phyloP scores from a whole-genome alignment of 2,888 invertebrate species.

The Rhamnusium bicolor region DNA sequence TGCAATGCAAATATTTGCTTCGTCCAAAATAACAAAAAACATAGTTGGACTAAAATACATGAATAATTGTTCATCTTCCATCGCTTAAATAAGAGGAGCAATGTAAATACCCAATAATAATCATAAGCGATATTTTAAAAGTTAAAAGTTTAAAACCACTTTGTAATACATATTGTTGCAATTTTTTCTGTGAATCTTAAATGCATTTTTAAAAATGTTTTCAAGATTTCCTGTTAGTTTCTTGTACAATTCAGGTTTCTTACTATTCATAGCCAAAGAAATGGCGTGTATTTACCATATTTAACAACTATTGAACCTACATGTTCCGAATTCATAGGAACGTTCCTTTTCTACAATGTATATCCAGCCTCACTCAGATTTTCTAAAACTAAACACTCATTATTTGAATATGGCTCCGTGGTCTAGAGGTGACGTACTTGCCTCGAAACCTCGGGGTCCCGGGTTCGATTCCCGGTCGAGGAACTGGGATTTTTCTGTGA shows the following conservation, averaged over 20 bases:
- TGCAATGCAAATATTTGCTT: no score
- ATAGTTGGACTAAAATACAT: no score
- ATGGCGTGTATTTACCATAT: slow-evolving; percentile 47
- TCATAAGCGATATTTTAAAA: no score
- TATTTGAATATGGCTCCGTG: no score
- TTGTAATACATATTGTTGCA: not conserved
- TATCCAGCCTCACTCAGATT: slow-evolving; percentile 17
- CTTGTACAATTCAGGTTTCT: slow-evolving; percentile 33
- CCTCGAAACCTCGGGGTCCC: no score
- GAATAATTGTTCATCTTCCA: no score
- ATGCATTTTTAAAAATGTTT: not conserved
- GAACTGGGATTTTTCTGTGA: no score
- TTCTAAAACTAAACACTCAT: slow-evolving; percentile 9
- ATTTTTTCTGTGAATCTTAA: not conserved
- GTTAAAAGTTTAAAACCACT: not conserved
- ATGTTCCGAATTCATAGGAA: slow-evolving; percentile 43
- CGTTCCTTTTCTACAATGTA: slow-evolving; percentile 37
- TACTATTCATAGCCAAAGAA: slow-evolving; percentile 45
- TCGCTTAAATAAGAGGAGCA: no score
- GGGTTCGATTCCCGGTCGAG: no score
- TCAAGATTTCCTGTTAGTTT: not conserved
- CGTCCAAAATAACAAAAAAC: no score
- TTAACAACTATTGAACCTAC: slow-evolving; percentile 40
- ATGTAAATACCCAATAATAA: no score
- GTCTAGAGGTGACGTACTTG: no score